Conservation (phyloP, 2,797 vertebrate genomes). For the Helostoma temminkii region DNA sequence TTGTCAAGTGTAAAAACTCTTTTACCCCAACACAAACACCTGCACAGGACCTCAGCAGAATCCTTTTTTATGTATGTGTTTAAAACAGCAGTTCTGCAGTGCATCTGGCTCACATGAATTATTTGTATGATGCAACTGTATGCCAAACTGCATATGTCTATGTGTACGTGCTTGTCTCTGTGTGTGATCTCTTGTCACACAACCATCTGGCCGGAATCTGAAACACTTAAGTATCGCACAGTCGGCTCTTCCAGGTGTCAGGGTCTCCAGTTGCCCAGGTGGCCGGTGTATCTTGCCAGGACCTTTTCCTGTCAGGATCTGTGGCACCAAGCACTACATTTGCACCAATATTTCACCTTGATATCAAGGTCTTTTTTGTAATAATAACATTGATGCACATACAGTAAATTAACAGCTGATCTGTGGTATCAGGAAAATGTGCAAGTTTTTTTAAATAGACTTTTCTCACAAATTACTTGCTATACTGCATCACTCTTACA, state of each 20-base stretch:
- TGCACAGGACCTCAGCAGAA: slow-evolving; percentile 7
- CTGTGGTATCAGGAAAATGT: slow-evolving; percentile 17
- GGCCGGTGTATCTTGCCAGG: slow-evolving; percentile 43
- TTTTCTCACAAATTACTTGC: not conserved
- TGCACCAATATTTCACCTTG: slow-evolving; percentile 52
- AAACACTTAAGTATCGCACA: slow-evolving; percentile 75
- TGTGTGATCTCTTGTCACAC: slow-evolving; percentile 56
- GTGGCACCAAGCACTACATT: slow-evolving; percentile 8
- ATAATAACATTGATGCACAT: slow-evolving; percentile 27
- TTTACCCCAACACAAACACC: slow-evolving; percentile 19
- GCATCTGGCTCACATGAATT: slow-evolving; percentile 80
- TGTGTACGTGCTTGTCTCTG: slow-evolving; percentile 20
- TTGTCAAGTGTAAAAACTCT: slow-evolving; percentile 13
- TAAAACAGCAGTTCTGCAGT: slow-evolving; percentile 51
- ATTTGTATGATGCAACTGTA: slow-evolving; percentile 74
- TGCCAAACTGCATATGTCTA: slow-evolving; percentile 50
- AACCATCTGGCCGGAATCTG: slow-evolving; percentile 80
- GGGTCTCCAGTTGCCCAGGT: slow-evolving; percentile 58
- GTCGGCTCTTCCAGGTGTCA: slow-evolving; percentile 74
- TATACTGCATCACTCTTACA: no score
- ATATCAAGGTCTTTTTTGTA: slow-evolving; percentile 21
- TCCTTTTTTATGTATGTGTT: slow-evolving; percentile 48
- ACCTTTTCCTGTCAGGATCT: slow-evolving; percentile 46
- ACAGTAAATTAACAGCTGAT: slow-evolving; percentile 25
- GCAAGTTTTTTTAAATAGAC: not conserved